Percentiles rank a stretch among this genome's conserved stretches.
Conservation (phyloP, 2,113 vertebrate genomes). For the Sitta europaea region DNA sequence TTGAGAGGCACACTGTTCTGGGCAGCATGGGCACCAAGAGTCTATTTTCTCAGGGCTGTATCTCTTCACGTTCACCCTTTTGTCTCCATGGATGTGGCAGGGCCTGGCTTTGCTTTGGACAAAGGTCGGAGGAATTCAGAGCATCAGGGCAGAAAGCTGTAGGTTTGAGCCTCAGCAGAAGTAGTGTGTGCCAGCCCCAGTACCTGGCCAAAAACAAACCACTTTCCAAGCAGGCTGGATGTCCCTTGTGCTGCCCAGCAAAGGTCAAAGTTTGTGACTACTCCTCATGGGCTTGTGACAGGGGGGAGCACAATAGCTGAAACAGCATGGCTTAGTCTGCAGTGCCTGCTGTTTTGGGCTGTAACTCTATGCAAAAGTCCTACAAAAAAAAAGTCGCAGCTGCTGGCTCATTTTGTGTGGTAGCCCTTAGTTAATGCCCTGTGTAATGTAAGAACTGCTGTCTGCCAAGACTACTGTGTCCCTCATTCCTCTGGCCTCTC, state of each 20-base stretch:
- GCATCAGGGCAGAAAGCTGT: background rate
- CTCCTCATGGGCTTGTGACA: fast-evolving
- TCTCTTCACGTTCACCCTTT: background rate
- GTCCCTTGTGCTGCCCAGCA: background rate
- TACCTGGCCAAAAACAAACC: background rate
- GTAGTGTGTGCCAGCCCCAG: fast-evolving
- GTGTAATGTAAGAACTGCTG: background rate
- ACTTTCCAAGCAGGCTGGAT: background rate
- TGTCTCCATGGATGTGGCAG: background rate
- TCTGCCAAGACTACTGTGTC: background rate
- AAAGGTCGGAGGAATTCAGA: background rate
- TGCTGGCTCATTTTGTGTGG: background rate
- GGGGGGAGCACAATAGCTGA: background rate
- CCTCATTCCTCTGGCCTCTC: background rate
- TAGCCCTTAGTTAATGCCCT: background rate
- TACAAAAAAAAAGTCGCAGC: background rate
- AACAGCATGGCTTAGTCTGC: background rate
- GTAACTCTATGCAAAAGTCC: background rate
- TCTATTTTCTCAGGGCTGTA: background rate
- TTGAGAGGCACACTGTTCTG: fast-evolving
- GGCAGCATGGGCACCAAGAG: background rate
- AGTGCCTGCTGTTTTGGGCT: background rate
- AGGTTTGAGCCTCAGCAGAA: background rate
- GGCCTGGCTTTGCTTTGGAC: background rate
- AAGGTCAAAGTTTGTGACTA: background rate